Percentiles rank a stretch among this genome's conserved stretches.
Evolutionary conservation across 2,888 invertebrate genomes (phyloP).

Genomic region (Ephialtes manifestator): DNA sequence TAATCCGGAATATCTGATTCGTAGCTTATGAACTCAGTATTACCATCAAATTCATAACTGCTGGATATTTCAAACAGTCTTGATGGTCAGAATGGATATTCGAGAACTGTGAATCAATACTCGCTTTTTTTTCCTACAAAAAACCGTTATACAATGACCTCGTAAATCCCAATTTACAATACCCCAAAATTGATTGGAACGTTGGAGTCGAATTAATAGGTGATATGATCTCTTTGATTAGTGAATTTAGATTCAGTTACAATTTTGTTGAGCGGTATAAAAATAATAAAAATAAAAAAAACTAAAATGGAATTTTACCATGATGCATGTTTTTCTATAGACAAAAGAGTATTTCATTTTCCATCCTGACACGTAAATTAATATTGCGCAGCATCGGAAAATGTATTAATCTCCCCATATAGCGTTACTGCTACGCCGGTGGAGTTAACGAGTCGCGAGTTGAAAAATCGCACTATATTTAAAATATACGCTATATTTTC

Average conservation of each 20-base stretch:
- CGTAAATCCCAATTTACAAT: no score
- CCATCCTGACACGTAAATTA: constrained; percentile 36
- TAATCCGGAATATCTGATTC: no score
- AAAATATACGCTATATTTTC: constrained; percentile 36
- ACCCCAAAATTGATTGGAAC: neutral
- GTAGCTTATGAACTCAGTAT: no score
- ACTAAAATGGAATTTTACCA: neutral
- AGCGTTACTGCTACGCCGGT: constrained; percentile 17
- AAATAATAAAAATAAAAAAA: no score
- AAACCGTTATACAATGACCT: no score
- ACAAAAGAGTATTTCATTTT: constrained; percentile 43
- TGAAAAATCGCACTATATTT: constrained; percentile 56
- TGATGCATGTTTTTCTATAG: neutral
- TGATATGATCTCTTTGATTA: neutral
- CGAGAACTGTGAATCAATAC: no score
- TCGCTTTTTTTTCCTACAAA: no score
- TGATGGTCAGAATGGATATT: no score
- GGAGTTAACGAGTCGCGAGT: constrained; percentile 61
- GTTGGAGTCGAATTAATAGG: neutral
- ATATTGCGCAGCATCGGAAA: constrained; percentile 33
- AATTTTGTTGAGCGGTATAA: neutral
- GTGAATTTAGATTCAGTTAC: neutral
- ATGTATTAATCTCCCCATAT: constrained; percentile 29
- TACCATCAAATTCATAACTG: no score
- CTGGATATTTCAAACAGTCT: no score